A percentile compares a stretch with the other conserved stretches of the same genome.
Conservation (phyloP, 2,888 invertebrate species). For the Drosophila leonis region DNA sequence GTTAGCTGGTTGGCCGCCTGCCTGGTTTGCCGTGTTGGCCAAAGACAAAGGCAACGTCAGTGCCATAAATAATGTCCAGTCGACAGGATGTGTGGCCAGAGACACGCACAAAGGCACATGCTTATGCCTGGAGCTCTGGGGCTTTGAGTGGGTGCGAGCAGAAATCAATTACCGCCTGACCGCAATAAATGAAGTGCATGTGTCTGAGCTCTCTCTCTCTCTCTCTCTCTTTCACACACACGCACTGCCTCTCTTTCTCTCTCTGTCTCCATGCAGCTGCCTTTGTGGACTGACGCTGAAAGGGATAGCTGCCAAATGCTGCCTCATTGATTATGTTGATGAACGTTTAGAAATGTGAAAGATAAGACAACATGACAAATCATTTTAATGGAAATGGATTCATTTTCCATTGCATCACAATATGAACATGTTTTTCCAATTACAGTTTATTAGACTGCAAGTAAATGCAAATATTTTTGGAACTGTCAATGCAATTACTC, state of each 20-base stretch:
- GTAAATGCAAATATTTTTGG: conserved; percentile 3
- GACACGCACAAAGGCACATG: background rate
- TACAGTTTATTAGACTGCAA: background rate
- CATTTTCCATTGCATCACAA: background rate
- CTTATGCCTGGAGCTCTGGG: background rate
- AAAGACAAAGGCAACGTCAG: conserved; percentile 15
- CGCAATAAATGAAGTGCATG: conserved; percentile 39
- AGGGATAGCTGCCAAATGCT: background rate
- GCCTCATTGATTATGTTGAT: background rate
- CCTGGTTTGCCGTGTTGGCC: conserved; percentile 6
- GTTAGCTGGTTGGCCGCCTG: background rate
- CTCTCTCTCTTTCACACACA: background rate
- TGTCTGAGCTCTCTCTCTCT: background rate
- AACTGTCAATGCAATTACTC: background rate
- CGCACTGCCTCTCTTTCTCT: background rate
- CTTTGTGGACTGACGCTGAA: background rate
- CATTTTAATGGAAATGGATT: conserved; percentile 7
- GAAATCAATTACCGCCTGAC: conserved; percentile 62
- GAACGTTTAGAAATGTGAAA: background rate
- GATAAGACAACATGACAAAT: background rate
- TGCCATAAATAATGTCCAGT: conserved; percentile 46
- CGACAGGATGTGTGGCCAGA: background rate
- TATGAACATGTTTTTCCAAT: background rate
- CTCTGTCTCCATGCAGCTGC: background rate
- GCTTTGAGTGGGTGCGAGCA: conserved; percentile 1